Evolutionary conservation across 1,140 invertebrate genomes (phyloP), one percentile per base, ranked within the genome.

Genomic region (Zeugodacus cucurbitae): DNA sequence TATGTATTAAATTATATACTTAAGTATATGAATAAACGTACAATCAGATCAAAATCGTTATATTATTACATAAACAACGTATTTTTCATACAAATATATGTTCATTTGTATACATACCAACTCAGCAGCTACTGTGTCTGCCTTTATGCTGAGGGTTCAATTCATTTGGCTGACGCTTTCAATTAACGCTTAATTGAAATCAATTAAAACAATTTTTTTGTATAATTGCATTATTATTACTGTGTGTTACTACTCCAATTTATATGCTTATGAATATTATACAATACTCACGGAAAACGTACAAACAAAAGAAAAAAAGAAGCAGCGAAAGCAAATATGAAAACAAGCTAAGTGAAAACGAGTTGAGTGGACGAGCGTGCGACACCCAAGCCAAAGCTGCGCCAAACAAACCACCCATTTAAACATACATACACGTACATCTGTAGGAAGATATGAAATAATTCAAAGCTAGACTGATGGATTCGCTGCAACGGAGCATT

Each of bases 111-210:
- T 5, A 22, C 1, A 78, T 26, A 44, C 3, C 41, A 8, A 78
- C 44, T 29, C 22, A 48, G 0, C n/a, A 78, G 22, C 34, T 82
- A n/a, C 48, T 82, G 14, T 82, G 37, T 82, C 22, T 78, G 34
- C 64, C 6, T 41, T 64, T 67, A 17, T 48, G 87, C 62, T 34
- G 32, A 57, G 37, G 87, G 62, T 70, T 87, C 62, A 67, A 48
- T 87, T 64, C 62, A 67, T 88, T 88, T 88, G 26, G 59, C n/a
- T 86, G 82, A 67, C 88, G 41, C 82, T 88, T 88, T 82, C 41
- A 88, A 88, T 88, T 88, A 88, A 88, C 82, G 82, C 58, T 88
- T 88, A 88, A 88, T 88, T 88, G 88, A 88, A 88, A 64, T 86
- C 62, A 88, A 88, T 88, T 88, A 88, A 88, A 88, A 88, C 86